A percentile compares a stretch with the other conserved stretches of the same genome.
Evolutionary conservation across 1,140 invertebrate species (phyloP).

Genomic region (Hyles euphorbiae): DNA sequence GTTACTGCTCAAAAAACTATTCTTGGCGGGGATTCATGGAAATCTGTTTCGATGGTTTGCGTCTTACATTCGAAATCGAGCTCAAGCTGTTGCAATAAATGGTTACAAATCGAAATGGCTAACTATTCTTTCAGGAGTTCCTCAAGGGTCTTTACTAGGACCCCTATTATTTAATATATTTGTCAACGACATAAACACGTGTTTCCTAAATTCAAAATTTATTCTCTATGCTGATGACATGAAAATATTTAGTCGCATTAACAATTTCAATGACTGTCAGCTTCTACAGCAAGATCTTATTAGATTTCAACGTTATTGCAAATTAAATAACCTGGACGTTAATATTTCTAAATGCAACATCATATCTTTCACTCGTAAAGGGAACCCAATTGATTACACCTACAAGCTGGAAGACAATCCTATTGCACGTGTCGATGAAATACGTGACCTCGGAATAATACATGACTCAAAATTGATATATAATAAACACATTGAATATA

Average conservation of each 20-base stretch:
- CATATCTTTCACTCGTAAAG: constrained; percentile 16
- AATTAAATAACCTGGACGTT: constrained; percentile 14
- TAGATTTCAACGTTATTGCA: constrained; percentile 21
- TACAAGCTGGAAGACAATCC: not conserved
- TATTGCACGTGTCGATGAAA: not conserved
- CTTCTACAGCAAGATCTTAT: constrained; percentile 12
- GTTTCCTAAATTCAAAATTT: not conserved
- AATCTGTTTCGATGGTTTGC: constrained; percentile 27
- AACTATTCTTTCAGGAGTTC: constrained; percentile 6
- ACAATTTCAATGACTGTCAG: constrained; percentile 7
- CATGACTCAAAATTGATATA: constrained; percentile 10
- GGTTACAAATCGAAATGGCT: too few species aligned
- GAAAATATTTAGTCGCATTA: constrained; percentile 24
- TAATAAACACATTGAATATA: constrained; percentile 6
- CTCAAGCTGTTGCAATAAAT: too few species aligned
- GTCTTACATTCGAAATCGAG: constrained; percentile 15
- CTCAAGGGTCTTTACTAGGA: constrained; percentile 21
- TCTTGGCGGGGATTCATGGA: constrained; percentile 15
- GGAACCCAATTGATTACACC: not conserved
- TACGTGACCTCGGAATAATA: constrained; percentile 2
- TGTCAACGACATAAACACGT: too few species aligned
- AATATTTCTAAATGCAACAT: constrained; percentile 11
- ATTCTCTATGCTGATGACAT: constrained; percentile 30
- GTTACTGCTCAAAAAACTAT: constrained; percentile 12
- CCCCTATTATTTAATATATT: constrained; percentile 23